phyloP scores from a whole-genome alignment of 2,797 vertebrate genomes.

The Scarus forsteni region DNA sequence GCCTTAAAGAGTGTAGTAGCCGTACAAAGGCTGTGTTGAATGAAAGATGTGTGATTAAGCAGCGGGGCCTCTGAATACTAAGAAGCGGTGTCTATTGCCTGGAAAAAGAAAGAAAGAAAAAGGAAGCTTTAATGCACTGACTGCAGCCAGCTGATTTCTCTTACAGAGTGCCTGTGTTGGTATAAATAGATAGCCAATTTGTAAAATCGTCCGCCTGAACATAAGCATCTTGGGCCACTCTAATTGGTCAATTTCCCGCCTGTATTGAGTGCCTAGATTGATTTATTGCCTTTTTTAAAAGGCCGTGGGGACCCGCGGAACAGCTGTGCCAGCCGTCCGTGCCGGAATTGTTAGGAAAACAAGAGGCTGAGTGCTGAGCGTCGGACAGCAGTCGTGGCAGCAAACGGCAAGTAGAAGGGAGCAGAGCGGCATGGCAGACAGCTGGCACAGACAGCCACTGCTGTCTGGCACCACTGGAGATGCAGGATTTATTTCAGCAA shows the following conservation, averaged over 20 bases:
- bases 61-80: constrained; percentile 62
- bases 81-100: constrained; percentile 52
- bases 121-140: constrained; percentile 71
- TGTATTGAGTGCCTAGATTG: constrained; percentile 90
- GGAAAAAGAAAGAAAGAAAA: constrained; percentile 37
- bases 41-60: constrained; percentile 69
- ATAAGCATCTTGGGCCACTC: constrained; percentile 89
- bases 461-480: constrained; percentile 81
- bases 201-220: constrained; percentile 88
- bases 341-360: constrained; percentile 85
- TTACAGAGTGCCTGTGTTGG: constrained; percentile 76
- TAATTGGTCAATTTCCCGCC: constrained; percentile 91
- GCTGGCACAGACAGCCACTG: constrained; percentile 82
- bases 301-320: constrained; percentile 84
- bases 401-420: constrained; percentile 67
- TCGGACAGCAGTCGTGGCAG: constrained; percentile 77
- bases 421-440: constrained; percentile 79
- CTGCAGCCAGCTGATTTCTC: constrained; percentile 79
- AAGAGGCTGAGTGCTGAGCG: constrained; percentile 76
- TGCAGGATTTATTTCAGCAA: constrained; percentile 82
- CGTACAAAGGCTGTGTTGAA: constrained; percentile 52
- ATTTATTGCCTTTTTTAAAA: constrained; percentile 91
- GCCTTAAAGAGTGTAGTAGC: constrained; percentile 32
- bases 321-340: constrained; percentile 87
- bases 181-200: constrained; percentile 91